A percentile compares a stretch with the other conserved stretches of the same genome.
phyloP scores from a whole-genome alignment of 2,113 vertebrate species.

The Anas platyrhynchos region DNA sequence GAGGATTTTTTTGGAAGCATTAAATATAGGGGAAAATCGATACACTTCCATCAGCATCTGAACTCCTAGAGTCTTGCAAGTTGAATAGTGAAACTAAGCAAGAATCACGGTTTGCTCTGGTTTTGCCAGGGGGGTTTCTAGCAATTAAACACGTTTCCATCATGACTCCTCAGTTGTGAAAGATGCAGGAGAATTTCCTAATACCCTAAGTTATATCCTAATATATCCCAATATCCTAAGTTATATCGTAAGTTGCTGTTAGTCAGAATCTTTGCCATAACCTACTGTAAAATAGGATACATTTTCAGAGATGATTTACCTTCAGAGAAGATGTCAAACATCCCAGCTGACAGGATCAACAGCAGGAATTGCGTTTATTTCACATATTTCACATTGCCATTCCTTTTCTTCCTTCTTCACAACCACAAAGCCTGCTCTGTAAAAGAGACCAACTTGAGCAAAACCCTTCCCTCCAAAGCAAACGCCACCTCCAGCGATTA shows the following conservation, averaged over 20 bases:
- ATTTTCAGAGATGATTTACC: neutral
- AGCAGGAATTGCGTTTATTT: neutral
- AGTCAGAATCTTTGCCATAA: neutral
- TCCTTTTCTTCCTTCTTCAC: neutral
- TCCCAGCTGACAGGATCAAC: neutral
- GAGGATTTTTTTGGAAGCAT: constrained; percentile 73
- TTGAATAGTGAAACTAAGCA: constrained; percentile 66
- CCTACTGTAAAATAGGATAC: neutral
- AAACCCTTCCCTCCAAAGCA: neutral
- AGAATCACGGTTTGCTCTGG: constrained; percentile 22
- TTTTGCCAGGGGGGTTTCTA: neutral
- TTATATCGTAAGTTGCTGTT: too few relatives aligned
- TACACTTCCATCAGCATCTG: constrained; percentile 82
- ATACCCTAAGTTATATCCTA: too few relatives aligned
- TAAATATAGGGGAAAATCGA: constrained; percentile 79
- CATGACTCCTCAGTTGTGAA: neutral
- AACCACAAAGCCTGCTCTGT: neutral
- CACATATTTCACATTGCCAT: neutral
- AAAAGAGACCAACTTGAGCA: rapidly evolving
- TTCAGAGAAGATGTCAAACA: neutral
- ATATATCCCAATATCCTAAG: too few relatives aligned
- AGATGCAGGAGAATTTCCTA: neutral
- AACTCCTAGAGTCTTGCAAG: constrained; percentile 76
- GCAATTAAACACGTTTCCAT: neutral
- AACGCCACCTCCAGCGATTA: neutral